phyloP scores from a whole-genome alignment of 2,113 vertebrate genomes.

The Peromyscus californicus region DNA sequence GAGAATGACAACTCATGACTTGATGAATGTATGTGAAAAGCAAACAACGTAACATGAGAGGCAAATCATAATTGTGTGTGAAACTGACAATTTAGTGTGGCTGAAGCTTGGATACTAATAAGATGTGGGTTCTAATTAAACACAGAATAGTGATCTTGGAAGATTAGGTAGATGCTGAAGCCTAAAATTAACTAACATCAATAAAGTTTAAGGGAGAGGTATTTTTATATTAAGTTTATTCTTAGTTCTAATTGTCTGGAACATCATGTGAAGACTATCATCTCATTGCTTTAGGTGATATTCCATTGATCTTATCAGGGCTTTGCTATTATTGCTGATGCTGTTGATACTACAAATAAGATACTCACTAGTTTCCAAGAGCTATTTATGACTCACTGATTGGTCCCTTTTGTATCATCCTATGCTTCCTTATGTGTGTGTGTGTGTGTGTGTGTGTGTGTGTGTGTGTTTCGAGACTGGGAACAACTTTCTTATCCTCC shows the following conservation, averaged over 20 bases:
- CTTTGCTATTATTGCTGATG: neutral
- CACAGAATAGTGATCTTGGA: neutral
- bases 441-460: too few relatives aligned
- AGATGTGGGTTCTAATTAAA: constrained; percentile 1
- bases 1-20: neutral
- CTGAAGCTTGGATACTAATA: neutral
- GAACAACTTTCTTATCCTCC: neutral
- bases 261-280: neutral
- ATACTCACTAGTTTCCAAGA: neutral
- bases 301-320: neutral
- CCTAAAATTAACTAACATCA: neutral
- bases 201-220: neutral
- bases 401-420: neutral
- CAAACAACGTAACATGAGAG: neutral
- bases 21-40: neutral
- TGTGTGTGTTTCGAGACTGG: too few relatives aligned
- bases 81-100: neutral
- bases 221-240: constrained; percentile 2
- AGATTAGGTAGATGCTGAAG: constrained; percentile 18
- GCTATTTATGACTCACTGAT: neutral
- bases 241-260: neutral
- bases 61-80: neutral
- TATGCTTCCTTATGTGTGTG: neutral
- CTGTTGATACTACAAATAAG: neutral
- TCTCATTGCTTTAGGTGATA: neutral